These are phyloP conservation scores for Trinectes maculatus DNA, from an alignment of 2,113 vertebrate genomes.

Conservation along the genomic window DNA sequence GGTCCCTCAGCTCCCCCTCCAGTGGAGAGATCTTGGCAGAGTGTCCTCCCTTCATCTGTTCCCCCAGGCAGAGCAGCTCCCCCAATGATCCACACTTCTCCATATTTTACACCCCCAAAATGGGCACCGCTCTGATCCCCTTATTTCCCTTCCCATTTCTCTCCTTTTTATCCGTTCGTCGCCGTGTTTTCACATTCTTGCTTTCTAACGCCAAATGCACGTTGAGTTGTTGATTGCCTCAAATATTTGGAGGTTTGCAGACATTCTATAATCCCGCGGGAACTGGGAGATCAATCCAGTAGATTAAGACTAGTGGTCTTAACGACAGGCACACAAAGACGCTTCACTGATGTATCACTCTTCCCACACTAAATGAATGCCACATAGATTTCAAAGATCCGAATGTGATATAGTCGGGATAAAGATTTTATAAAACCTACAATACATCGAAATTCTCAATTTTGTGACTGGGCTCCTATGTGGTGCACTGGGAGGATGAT, in stretches of 20 bases:
- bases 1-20: slow-evolving; percentile 77
- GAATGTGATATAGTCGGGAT: slow-evolving; percentile 56
- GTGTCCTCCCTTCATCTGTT: slow-evolving; percentile 82
- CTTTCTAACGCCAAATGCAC: slow-evolving; percentile 78
- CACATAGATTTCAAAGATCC: slow-evolving; percentile 54
- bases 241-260: slow-evolving; percentile 80
- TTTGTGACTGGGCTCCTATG: slow-evolving; percentile 41
- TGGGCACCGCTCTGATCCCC: slow-evolving; percentile 81
- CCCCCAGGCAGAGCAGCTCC: slow-evolving; percentile 81
- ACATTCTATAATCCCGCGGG: slow-evolving; percentile 75
- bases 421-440: slow-evolving; percentile 36
- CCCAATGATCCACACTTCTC: slow-evolving; percentile 82
- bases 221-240: slow-evolving; percentile 82
- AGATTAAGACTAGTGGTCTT: slow-evolving; percentile 75
- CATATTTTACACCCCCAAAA: slow-evolving; percentile 84
- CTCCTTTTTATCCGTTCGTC: slow-evolving; percentile 79
- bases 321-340: slow-evolving; percentile 65
- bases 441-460: slow-evolving; percentile 25
- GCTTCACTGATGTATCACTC: slow-evolving; percentile 34
- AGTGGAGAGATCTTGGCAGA: slow-evolving; percentile 83
- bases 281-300: slow-evolving; percentile 75
- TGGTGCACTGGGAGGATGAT: slow-evolving; percentile 34
- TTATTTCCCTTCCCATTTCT: slow-evolving; percentile 80
- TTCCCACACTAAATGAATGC: slow-evolving; percentile 41
- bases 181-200: slow-evolving; percentile 80